phyloP scores from a whole-genome alignment of 2,113 vertebrate genomes.

The Lagenorhynchus albirostris region DNA sequence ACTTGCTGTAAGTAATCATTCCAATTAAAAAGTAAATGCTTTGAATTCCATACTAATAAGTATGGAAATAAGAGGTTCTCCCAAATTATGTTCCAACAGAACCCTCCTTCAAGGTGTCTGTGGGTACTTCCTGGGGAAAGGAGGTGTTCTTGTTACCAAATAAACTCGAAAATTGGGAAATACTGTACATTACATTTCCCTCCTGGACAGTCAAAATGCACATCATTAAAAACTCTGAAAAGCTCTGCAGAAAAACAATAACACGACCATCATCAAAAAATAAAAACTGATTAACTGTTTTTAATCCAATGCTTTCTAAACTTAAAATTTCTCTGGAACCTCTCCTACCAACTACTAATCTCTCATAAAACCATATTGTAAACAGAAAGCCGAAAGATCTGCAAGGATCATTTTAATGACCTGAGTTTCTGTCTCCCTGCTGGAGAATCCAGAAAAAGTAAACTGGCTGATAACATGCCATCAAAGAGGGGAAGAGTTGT shows the following conservation, averaged over 20 bases:
- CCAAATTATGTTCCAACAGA: not conserved
- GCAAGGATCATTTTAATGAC: not conserved
- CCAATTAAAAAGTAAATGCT: conserved; percentile 28
- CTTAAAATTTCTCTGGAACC: not conserved
- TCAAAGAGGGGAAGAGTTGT: not conserved
- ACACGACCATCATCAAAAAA: not conserved
- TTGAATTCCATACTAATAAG: not conserved
- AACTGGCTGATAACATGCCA: not conserved
- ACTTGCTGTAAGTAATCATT: not conserved
- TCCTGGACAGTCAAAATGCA: not conserved
- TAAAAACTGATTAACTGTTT: not conserved
- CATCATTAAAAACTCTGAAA: not conserved
- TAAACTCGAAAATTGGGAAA: not conserved
- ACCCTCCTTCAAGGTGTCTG: not conserved
- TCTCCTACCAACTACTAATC: not conserved
- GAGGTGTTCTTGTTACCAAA: not conserved
- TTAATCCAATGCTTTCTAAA: conserved; percentile 12
- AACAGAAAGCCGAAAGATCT: not conserved
- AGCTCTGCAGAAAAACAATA: conserved; percentile 8
- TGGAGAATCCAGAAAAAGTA: not conserved
- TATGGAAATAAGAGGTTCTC: not conserved
- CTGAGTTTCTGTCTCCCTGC: not conserved
- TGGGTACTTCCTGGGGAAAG: not conserved
- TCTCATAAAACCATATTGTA: not conserved
- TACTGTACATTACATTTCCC: not conserved